phyloP scores from a whole-genome alignment of 2,113 vertebrate species.

The Tiliqua scincoides region DNA sequence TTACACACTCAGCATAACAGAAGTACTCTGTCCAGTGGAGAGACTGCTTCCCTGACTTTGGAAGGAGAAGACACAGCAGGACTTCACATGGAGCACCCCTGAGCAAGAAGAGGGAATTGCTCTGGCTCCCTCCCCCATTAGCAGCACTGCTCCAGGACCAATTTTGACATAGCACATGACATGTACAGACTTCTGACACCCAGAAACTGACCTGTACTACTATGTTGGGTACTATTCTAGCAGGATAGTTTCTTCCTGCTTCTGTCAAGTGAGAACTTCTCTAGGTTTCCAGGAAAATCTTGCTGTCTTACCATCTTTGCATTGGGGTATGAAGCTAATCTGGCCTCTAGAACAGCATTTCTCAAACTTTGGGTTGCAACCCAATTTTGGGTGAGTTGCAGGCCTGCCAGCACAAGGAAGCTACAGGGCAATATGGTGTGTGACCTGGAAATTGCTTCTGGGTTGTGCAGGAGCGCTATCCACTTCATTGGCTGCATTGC shows the following conservation, averaged over 20 bases:
- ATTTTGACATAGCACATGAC: too few species aligned
- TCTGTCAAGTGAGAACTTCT: neutral
- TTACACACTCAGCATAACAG: neutral
- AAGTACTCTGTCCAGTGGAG: neutral
- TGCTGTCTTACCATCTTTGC: neutral
- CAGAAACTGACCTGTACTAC: neutral
- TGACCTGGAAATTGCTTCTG: too few species aligned
- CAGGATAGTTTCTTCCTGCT: neutral
- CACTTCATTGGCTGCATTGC: too few species aligned
- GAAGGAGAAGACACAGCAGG: neutral
- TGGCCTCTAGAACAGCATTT: too few species aligned
- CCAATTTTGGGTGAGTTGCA: too few species aligned
- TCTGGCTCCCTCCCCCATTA: too few species aligned
- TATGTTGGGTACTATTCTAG: neutral
- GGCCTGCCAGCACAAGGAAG: too few species aligned
- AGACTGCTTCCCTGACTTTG: neutral
- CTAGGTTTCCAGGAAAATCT: neutral
- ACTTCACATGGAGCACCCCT: too few species aligned
- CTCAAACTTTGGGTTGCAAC: too few species aligned
- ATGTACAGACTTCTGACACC: neutral
- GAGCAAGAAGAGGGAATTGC: neutral
- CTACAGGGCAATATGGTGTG: too few species aligned
- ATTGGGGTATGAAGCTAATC: neutral
- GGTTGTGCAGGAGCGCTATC: too few species aligned
- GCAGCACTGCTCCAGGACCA: neutral